phyloP scores from a whole-genome alignment of 2,888 invertebrate genomes.

The Tetramorium bicarinatum region DNA sequence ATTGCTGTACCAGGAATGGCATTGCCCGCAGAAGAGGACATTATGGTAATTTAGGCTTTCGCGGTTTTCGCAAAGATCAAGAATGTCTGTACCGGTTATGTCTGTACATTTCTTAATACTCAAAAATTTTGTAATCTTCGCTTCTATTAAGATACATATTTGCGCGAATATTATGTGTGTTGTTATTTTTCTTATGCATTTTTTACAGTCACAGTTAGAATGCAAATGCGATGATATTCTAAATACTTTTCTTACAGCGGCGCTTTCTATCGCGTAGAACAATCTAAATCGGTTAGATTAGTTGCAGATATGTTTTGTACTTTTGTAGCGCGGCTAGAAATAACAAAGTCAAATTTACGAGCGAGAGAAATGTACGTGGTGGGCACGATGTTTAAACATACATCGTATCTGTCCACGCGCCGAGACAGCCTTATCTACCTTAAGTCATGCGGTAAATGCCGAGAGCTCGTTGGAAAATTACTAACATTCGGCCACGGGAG shows the following conservation, averaged over 20 bases:
- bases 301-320: neutral
- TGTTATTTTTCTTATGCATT: neutral
- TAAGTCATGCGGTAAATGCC: conserved; percentile 7
- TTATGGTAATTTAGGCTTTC: conserved; percentile 66
- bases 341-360: conserved; percentile 12
- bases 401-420: neutral
- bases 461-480: conserved; percentile 66
- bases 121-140: neutral
- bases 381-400: conserved; percentile 23
- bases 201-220: neutral
- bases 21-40: conserved; percentile 52
- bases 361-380: conserved; percentile 2
- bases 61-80: conserved; percentile 53
- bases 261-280: neutral
- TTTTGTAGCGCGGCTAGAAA: conserved; percentile 1
- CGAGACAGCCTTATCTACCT: conserved; percentile 36
- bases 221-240: neutral
- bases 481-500: conserved; percentile 55
- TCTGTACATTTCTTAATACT: neutral
- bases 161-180: neutral
- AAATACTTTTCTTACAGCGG: neutral
- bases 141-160: neutral
- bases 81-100: neutral
- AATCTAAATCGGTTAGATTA: conserved; percentile 12
- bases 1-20: conserved; percentile 57